Percentiles rank a stretch among this genome's conserved stretches.
phyloP scores from a whole-genome alignment of 2,797 vertebrate genomes.

The Girardinus metallicus region DNA sequence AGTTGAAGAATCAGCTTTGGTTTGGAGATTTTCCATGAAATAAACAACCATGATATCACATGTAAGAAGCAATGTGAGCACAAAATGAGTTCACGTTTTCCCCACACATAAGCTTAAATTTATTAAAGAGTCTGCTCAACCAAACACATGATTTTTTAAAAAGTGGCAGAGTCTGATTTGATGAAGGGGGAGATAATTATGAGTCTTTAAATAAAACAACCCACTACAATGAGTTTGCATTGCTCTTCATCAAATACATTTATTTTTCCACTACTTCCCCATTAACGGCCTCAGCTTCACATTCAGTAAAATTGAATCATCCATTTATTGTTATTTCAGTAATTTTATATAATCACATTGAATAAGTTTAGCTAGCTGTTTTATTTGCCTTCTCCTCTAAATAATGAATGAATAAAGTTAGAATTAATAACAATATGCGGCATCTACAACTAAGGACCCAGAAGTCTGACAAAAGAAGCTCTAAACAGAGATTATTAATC shows the following conservation, averaged over 20 bases:
- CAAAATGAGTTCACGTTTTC: not conserved
- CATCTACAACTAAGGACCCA: not conserved
- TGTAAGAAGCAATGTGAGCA: not conserved
- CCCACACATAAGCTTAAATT: not conserved
- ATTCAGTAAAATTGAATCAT: not conserved
- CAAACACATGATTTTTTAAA: not conserved
- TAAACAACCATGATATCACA: not conserved
- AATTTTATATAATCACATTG: not conserved
- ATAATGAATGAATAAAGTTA: not conserved
- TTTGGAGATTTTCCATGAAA: not conserved
- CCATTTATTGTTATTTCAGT: not conserved
- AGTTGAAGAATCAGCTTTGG: not conserved
- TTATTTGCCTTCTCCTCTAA: not conserved
- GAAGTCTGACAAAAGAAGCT: not conserved
- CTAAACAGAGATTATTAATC: not conserved
- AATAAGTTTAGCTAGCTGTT: not conserved
- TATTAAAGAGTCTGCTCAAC: not conserved
- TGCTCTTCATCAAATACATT: not conserved
- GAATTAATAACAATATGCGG: not conserved
- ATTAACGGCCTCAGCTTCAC: not conserved
- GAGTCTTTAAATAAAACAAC: not conserved
- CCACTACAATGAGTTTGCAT: not conserved
- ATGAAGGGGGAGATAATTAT: conserved; percentile 10
- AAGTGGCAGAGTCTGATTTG: not conserved
- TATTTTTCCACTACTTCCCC: not conserved